Percentiles rank a stretch among this genome's conserved stretches.
Evolutionary conservation across 2,113 vertebrate genomes (phyloP).

Genomic region (Sylvia atricapilla): DNA sequence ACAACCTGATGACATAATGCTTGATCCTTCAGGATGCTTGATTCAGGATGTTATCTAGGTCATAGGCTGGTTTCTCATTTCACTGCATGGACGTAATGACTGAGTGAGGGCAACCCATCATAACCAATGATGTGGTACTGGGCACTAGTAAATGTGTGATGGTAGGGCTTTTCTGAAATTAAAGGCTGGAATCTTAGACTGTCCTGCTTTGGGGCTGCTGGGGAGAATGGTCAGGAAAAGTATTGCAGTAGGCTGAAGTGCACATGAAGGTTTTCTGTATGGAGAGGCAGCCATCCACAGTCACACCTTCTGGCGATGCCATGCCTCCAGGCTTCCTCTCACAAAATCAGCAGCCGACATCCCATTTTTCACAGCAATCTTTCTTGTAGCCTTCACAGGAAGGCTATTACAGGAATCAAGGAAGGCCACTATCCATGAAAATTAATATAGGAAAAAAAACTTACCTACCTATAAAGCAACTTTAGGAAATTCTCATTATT

Average conservation of each 20-base stretch:
- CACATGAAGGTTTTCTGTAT: neutral
- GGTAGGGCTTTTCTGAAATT: neutral
- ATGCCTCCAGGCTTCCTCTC: neutral
- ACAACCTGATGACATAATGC: neutral
- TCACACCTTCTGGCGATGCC: neutral
- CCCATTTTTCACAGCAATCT: neutral
- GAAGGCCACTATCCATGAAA: neutral
- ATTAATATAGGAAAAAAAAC: neutral
- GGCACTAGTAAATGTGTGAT: neutral
- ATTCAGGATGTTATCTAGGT: neutral
- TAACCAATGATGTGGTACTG: neutral
- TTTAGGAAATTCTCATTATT: neutral
- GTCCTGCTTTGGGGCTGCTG: neutral
- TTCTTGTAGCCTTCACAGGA: neutral
- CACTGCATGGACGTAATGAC: neutral
- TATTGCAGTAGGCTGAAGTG: neutral
- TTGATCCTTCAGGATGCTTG: neutral
- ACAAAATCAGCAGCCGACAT: neutral
- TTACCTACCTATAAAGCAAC: neutral
- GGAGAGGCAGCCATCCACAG: neutral
- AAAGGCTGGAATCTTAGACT: neutral
- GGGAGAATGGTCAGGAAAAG: neutral
- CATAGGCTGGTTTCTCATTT: neutral
- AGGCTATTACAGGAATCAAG: neutral
- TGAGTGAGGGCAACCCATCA: neutral